Evolutionary conservation across 2,888 invertebrate species (phyloP), one percentile per base, ranked within the genome.

Genomic region (Aphelenchoides bicaudatus): DNA sequence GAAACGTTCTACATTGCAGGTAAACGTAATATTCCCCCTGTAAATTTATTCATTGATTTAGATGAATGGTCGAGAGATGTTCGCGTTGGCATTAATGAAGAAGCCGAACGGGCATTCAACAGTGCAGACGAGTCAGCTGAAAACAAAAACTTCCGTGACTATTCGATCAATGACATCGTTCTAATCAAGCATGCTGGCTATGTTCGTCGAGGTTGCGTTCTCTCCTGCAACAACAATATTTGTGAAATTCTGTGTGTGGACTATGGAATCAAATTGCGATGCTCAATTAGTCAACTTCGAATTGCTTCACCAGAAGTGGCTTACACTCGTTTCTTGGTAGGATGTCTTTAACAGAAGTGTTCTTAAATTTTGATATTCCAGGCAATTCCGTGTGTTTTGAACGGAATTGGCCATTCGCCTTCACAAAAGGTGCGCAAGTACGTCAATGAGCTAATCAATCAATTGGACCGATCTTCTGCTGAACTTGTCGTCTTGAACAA

Each of bases 11-110:
- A 43, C 43, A n/a, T n/a, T 6, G 23, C 23, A 6, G n/a, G n/a
- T n/a, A n/a, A n/a, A n/a, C n/a, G n/a, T n/a, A n/a, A n/a, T n/a
- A n/a, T n/a, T n/a, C n/a, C n/a, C n/a, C n/a, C n/a, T n/a, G n/a
- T n/a, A n/a, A n/a, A n/a, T n/a, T n/a, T n/a, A n/a, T n/a, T n/a
- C n/a, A n/a, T n/a, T n/a, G n/a, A n/a, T n/a, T n/a, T n/a, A n/a
- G 43, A 43, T n/a, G 21, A 43, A n/a, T 43, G 43, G 43, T 43
- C 43, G 43, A 43, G 25, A n/a, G 43, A 43, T n/a, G 43, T 43
- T 6, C 23, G 43, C 23, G 43, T 43, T n/a, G 6, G 8, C 10
- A 43, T 43, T 25, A 43, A 43, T n/a, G 43, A 43, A n/a, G 43
- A 43, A n/a, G 43, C 43, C 16, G 43, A 43, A 25, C 23, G 10